Conservation (phyloP, 2,888 invertebrate species). For the Cylindroiulus punctatus region DNA sequence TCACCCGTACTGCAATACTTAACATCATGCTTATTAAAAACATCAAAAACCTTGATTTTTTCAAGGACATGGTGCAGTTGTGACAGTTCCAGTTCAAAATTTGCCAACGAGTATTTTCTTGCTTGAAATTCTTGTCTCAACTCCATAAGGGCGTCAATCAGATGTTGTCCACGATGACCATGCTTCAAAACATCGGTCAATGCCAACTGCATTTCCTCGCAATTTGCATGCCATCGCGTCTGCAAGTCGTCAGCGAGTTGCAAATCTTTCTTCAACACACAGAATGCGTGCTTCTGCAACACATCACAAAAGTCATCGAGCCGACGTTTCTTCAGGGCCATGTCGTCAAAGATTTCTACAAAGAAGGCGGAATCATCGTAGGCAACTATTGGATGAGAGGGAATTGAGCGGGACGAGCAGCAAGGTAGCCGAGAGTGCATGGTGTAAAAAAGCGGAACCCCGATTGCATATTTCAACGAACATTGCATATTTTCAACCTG, state of each 20-base stretch:
- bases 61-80: background rate
- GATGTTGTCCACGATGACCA: background rate
- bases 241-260: background rate
- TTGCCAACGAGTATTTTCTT: background rate
- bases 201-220: background rate
- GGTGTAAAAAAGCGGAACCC: background rate
- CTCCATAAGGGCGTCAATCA: background rate
- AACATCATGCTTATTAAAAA: background rate
- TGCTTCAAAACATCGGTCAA: background rate
- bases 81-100: background rate
- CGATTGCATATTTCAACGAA: background rate
- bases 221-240: background rate
- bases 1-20: background rate
- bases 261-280: background rate
- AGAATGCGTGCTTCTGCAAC: background rate
- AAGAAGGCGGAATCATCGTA: background rate
- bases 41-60: background rate
- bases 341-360: background rate
- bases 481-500: background rate
- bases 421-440: background rate
- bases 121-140: background rate
- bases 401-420: background rate
- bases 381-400: background rate
- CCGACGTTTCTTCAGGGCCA: background rate
- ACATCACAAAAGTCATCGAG: background rate